Evolutionary conservation across 2,888 invertebrate species (phyloP).

Genomic region (Aphidoletes aphidimyza): DNA sequence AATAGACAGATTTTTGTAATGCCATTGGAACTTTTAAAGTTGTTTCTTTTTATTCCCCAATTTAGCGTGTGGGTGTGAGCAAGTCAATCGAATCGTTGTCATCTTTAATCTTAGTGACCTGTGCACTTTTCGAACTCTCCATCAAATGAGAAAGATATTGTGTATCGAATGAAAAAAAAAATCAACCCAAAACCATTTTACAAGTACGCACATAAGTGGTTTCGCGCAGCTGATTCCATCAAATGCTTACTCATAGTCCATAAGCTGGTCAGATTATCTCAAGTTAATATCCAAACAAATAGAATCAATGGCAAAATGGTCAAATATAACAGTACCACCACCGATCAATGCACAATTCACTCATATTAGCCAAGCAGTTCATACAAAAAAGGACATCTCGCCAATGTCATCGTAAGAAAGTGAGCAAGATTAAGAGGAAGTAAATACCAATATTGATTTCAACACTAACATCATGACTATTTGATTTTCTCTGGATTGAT

Average conservation of each 20-base stretch:
- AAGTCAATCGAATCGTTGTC: neutral
- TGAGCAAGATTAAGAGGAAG: conserved; percentile 26
- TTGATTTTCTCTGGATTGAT: conserved; percentile 49
- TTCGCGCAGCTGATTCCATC: neutral
- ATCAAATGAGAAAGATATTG: neutral
- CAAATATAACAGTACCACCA: neutral
- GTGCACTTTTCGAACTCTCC: neutral
- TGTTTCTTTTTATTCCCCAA: neutral
- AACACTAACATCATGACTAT: conserved; percentile 50
- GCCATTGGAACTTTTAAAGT: neutral
- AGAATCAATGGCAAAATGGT: neutral
- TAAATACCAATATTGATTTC: conserved; percentile 50
- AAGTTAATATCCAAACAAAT: conserved; percentile 39
- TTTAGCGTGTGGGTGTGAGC: neutral
- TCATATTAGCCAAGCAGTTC: neutral
- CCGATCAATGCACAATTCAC: neutral
- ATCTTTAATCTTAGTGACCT: conserved; percentile 28
- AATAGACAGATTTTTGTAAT: neutral
- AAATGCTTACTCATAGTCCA: neutral
- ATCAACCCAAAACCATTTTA: neutral
- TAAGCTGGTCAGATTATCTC: conserved; percentile 26
- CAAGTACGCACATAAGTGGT: neutral
- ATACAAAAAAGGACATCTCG: neutral
- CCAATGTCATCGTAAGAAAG: neutral
- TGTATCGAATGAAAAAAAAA: neutral